Percentiles rank a stretch among this genome's conserved stretches.
phyloP scores from a whole-genome alignment of 1,140 invertebrate species.

The Triops longicaudatus region DNA sequence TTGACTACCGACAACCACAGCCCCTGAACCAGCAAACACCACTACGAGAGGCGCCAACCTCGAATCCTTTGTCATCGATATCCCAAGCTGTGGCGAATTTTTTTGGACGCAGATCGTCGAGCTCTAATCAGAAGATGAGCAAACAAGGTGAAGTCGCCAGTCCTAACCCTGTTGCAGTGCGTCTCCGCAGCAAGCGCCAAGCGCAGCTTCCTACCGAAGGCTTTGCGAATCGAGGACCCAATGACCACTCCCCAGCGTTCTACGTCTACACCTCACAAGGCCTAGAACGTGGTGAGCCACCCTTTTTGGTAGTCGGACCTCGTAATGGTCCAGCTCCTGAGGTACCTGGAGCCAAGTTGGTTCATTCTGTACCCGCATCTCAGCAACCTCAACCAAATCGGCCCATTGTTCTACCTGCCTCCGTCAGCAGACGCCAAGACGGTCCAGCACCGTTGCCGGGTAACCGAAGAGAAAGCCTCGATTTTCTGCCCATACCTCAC shows the following conservation, averaged over 20 bases:
- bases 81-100: conserved; percentile 27
- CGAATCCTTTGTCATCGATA: conserved; percentile 24
- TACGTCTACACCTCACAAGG: conserved; percentile 22
- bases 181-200: not conserved
- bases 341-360: conserved; percentile 23
- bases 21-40: conserved; percentile 13
- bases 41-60: conserved; percentile 2
- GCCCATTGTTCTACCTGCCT: not conserved
- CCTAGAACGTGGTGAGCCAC: conserved; percentile 9
- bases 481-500: not conserved
- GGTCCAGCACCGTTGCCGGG: not conserved
- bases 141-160: not conserved
- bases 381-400: conserved; percentile 1
- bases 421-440: not conserved
- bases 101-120: conserved; percentile 22
- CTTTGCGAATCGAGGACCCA: not conserved
- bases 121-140: not conserved
- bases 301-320: conserved; percentile 26
- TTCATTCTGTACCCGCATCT: conserved; percentile 21
- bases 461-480: not conserved
- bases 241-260: conserved; percentile 10
- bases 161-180: not conserved
- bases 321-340: conserved; percentile 17
- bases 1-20: not conserved
- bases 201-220: not conserved